Base-by-base conservation (phyloP, 2,888 invertebrate species). In the Digitonthophagus gazella region DNA sequence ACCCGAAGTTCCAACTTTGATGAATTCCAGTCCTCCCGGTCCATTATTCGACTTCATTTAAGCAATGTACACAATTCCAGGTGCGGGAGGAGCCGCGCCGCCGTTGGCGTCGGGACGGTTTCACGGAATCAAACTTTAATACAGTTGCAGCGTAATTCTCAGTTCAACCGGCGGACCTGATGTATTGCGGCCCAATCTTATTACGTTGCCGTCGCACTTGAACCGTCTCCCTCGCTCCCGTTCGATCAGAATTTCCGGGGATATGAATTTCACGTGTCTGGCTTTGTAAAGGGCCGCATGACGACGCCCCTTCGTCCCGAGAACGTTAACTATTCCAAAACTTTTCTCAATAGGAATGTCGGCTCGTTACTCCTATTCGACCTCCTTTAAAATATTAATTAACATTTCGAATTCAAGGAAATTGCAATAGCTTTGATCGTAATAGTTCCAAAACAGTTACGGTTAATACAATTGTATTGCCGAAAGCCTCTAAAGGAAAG, bases 31-130 rank as follows among this genome's bases (percentile, higher is more conserved):
- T 61, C 61, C 28, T 61, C 18, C 19, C 16, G 18, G 61, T 61
- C 61, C 61, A 61, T 61, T 61, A 61, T 61, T 61, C 61, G 61
- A 61, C 61, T 61, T 61, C 61, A 61, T 61, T 61, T 61, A 61
- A 61, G 61, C 61, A 20, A 61, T 61, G 61, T 61, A 61, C 61
- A 61, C 61, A 61, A 61, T 61, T 61, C 18, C 61, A 61, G 61
- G 61, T 61, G 20, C 18, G 20, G 61, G 61, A 19, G 18, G 19
- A 16, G 19, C 61, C 4, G 18, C 61, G 14, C 57, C 61, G 20
- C 16, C 61, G 19, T 44, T 44, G 28, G 28, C 28, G 28, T 44
- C 28, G 61, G 20, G 18, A 61, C 61, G 61, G 61, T 61, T 61
- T 61, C 61, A 61, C 20, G 61, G 61, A 61, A 61, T 61, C 61